Conservation (phyloP, 2,113 vertebrate genomes). For the Gymnarchus niloticus region DNA sequence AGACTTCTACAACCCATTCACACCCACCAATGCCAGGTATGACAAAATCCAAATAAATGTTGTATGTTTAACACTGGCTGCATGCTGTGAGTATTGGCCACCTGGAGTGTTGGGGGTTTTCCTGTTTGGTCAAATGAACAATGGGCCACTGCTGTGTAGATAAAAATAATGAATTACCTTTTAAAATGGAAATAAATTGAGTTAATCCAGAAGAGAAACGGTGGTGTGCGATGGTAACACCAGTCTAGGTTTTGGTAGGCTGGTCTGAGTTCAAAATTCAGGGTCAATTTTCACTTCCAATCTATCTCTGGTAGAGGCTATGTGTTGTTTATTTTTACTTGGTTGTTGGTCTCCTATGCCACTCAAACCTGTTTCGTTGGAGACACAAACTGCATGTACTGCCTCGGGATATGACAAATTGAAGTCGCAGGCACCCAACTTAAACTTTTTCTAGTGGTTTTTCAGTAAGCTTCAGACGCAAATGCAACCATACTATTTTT, state of each 20-base stretch:
- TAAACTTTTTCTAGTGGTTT: background rate
- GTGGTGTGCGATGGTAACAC: too few relatives aligned
- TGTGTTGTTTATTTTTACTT: background rate
- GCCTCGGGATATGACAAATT: background rate
- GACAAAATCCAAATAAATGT: background rate
- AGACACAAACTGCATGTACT: background rate
- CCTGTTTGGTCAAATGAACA: too few relatives aligned
- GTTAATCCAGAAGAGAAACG: too few relatives aligned
- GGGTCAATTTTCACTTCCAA: too few relatives aligned
- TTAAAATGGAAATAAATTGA: too few relatives aligned
- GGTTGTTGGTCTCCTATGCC: background rate
- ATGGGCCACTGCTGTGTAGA: too few relatives aligned
- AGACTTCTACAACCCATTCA: conserved; percentile 80
- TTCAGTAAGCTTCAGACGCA: background rate
- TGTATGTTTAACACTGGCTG: background rate
- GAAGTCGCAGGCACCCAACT: background rate
- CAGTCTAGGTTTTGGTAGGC: too few relatives aligned
- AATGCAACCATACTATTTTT: background rate
- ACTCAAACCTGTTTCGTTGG: background rate
- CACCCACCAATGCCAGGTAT: conserved; percentile 84
- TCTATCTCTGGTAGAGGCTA: background rate
- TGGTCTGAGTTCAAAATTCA: too few relatives aligned
- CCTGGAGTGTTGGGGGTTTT: too few relatives aligned
- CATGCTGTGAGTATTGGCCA: background rate
- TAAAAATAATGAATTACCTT: too few relatives aligned